Evolutionary conservation across 2,113 vertebrate genomes (phyloP).

Genomic region (Panthera tigris): DNA sequence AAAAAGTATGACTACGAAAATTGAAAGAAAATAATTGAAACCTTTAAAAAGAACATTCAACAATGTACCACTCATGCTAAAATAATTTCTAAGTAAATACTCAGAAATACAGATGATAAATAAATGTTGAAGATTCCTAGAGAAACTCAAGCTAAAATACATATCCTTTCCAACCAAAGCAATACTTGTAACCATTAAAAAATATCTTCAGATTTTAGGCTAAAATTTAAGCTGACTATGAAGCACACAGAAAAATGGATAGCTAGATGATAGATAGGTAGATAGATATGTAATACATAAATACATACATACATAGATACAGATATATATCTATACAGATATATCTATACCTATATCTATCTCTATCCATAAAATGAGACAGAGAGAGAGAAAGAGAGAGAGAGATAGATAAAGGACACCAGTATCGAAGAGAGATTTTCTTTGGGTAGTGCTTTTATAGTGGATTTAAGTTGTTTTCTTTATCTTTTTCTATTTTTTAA

Average conservation of each 20-base stretch:
- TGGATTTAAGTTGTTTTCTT: neutral
- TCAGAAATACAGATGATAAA: neutral
- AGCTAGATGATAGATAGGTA: no score
- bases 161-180: neutral
- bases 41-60: neutral
- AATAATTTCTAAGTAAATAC: neutral
- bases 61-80: neutral
- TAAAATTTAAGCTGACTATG: neutral
- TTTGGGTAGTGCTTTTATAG: neutral
- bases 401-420: neutral
- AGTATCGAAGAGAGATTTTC: neutral
- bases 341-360: no score
- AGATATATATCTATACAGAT: no score
- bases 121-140: neutral
- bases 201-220: neutral
- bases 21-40: neutral
- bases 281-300: no score
- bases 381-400: neutral
- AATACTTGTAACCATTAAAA: neutral
- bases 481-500: neutral
- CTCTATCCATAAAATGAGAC: no score
- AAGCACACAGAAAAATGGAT: neutral
- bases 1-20: neutral
- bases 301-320: neutral
- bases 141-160: neutral